phyloP scores from a whole-genome alignment of 2,113 vertebrate species.

The Ptyas mucosa region DNA sequence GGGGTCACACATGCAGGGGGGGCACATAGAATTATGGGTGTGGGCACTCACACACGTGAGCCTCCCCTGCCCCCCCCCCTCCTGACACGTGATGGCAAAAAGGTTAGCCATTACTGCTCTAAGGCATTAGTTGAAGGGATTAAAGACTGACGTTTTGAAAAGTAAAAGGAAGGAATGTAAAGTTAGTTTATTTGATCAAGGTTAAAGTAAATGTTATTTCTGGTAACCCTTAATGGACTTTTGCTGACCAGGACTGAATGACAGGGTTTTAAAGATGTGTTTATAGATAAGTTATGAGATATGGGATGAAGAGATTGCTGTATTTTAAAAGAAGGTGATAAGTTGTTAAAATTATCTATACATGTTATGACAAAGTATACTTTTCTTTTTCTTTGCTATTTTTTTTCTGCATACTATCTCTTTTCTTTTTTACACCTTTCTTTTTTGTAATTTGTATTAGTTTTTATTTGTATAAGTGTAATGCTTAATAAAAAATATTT shows the following conservation, averaged over 20 bases:
- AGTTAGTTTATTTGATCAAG: neutral
- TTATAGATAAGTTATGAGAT: neutral
- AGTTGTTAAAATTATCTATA: neutral
- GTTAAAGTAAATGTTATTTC: neutral
- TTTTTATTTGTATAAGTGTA: neutral
- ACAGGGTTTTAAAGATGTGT: neutral
- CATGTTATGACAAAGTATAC: neutral
- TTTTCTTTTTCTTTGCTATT: neutral
- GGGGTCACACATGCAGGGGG: too few relatives aligned
- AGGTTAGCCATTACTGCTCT: neutral
- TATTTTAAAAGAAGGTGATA: neutral
- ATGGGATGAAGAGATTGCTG: neutral
- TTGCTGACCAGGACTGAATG: neutral
- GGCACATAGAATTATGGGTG: too few relatives aligned
- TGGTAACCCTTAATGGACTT: neutral
- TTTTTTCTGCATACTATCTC: neutral
- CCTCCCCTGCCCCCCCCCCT: too few relatives aligned
- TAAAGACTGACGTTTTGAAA: neutral
- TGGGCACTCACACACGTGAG: too few relatives aligned
- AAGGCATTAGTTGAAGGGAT: neutral
- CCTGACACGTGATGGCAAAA: too few relatives aligned
- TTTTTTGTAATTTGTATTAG: neutral
- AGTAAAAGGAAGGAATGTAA: neutral
- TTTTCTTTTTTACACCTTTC: neutral
- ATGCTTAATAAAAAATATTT: neutral